Conservation (phyloP, 2,888 invertebrate genomes). For the Nephrotoma appendiculata region DNA sequence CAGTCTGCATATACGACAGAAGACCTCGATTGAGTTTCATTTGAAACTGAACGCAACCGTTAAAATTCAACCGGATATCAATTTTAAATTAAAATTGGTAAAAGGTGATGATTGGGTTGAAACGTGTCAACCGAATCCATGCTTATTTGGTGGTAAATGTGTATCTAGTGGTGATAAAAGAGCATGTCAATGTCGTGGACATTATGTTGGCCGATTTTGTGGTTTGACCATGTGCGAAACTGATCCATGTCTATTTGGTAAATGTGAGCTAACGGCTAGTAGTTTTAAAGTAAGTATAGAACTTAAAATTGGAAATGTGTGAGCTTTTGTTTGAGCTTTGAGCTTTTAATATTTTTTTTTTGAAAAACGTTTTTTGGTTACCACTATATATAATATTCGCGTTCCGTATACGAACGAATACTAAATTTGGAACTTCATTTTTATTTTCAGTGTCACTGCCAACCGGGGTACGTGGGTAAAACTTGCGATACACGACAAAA, state of each 20-base stretch:
- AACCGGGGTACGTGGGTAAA: conserved; percentile 48
- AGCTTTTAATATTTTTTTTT: neutral
- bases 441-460: conserved; percentile 43
- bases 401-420: neutral
- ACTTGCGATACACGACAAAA: conserved; percentile 52
- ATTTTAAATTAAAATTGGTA: conserved; percentile 48
- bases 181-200: conserved; percentile 54
- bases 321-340: neutral
- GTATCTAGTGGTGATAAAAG: conserved; percentile 40
- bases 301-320: neutral
- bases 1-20: conserved; percentile 45
- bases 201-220: conserved; percentile 65
- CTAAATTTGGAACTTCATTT: neutral
- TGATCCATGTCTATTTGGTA: conserved; percentile 39
- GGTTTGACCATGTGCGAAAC: conserved; percentile 60
- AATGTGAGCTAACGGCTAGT: conserved; percentile 32
- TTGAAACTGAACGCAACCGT: conserved; percentile 48
- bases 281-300: conserved; percentile 24
- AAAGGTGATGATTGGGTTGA: conserved; percentile 46
- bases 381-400: neutral
- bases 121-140: conserved; percentile 59
- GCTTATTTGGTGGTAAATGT: conserved; percentile 55
- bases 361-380: neutral
- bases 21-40: conserved; percentile 24
- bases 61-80: conserved; percentile 44